Base-by-base conservation (phyloP, 1,140 invertebrate species). In the Neodiprion pinetum region DNA sequence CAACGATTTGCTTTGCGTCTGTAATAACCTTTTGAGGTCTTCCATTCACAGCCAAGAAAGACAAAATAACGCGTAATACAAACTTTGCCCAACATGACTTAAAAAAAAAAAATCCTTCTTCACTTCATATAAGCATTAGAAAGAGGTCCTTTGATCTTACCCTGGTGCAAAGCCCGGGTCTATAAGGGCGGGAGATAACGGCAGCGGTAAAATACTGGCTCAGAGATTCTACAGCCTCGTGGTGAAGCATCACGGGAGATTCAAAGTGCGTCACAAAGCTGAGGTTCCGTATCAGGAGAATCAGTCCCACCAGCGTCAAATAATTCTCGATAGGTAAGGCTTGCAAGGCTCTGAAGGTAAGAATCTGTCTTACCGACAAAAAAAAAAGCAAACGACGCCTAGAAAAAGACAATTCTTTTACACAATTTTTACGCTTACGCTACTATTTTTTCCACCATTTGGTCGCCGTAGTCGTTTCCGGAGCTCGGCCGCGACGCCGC, bases 171-270 rank as follows among this genome's bases (percentile, higher is more conserved):
- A 75, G 67, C 0, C 77, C 77, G 12, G 77, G 77, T 11, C 77
- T 72, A 66, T 67, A 78, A 5, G 77, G 77, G n/a, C 77, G 50
- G 0, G n/a, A 65, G 17, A 72, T 76, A 53, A 78, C 71, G n/a
- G 77, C 71, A 7, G 75, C 23, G 10, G 70, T 71, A n/a, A 78
- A 76, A 28, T 76, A 78, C 12, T 75, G 67, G 21, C 67, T 68
- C 11, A 78, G 69, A 9, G 75, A 68, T 7, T 71, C 66, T 7
- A 78, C 65, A 17, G 49, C 48, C 11, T 76, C 49, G 7, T 48
- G 10, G 53, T 47, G 8, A 23, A 76, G 17, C n/a, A 17, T 9
- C 53, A 61, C n/a, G 53, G 53, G 9, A 40, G 3, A 61, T 61
- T 14, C 11, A 61, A 61, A 12, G 53, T 12, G 11, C 53, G 53